Percentiles rank a stretch among this genome's conserved stretches.
These are phyloP conservation scores for Clistopyga incitator DNA, from an alignment of 2,888 invertebrate genomes.

Conservation along the genomic window DNA sequence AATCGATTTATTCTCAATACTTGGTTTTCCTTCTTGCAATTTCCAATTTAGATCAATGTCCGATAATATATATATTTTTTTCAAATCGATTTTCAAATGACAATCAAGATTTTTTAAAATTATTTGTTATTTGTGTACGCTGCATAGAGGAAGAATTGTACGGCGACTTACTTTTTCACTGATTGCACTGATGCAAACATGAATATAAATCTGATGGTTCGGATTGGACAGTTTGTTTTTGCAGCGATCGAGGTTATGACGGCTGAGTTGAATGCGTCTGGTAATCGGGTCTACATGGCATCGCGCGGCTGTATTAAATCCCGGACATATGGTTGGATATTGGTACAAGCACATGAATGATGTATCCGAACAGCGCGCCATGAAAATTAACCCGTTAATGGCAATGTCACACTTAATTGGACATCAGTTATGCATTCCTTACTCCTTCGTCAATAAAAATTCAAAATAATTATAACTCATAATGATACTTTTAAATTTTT, in stretches of 20 bases:
- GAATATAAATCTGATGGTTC: too few relatives aligned
- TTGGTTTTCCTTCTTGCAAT: background rate
- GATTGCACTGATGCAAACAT: too few relatives aligned
- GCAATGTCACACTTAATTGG: background rate
- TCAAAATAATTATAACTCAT: too few relatives aligned
- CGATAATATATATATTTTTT: too few relatives aligned
- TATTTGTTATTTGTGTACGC: too few relatives aligned
- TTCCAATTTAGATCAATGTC: background rate
- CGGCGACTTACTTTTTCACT: too few relatives aligned
- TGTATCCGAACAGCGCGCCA: background rate
- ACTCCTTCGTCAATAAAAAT: background rate
- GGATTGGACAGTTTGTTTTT: background rate
- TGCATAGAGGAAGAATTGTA: too few relatives aligned
- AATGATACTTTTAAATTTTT: background rate
- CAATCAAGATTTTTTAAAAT: too few relatives aligned
- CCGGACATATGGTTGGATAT: background rate
- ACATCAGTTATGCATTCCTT: conserved; percentile 2
- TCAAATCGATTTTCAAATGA: too few relatives aligned
- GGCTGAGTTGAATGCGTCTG: background rate
- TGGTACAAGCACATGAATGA: background rate
- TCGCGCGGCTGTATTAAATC: background rate
- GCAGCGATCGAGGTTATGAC: background rate
- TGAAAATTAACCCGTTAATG: background rate
- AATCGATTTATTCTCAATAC: background rate
- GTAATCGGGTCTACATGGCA: background rate